Base-by-base conservation (phyloP, 2,888 invertebrate genomes). In the Nomada ruficornis region DNA sequence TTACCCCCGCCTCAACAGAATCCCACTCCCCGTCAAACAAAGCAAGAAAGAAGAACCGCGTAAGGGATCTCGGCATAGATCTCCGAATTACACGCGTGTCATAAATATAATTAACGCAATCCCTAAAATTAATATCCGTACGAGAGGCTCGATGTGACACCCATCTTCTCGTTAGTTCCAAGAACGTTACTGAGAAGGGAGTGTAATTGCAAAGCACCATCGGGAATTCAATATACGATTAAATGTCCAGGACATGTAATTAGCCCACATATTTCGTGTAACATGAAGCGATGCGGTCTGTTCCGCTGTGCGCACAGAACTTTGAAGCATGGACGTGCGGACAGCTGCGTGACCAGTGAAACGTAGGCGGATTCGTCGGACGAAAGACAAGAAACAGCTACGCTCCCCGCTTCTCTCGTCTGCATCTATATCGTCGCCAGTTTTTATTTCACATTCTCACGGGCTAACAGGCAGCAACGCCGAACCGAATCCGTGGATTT, bases 371-470 rank as follows among this genome's bases (percentile, higher is more conserved):
- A 77, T 77, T 86, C 82, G 81, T 72, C 82, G 82, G 63, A 70
- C 71, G 77, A 80, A 71, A 68, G 75, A 78, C 84, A 84, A 83
- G 84, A 78, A 84, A 75, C 65, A 60, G 76, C 57, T 57, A 60
- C 65, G 47, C 81, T 72, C 62, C 59, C 52, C 65, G 29, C 67
- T 52, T 50, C 65, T 44, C 86, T 84, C 86, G 88, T 52, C 60
- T 82, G 88, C 86, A 85, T 88, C 88, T 89, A 89, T 79, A 87
- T 91, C 89, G 85, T 13, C 80, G 77, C 75, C 64, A 57, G 83
- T 91, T 91, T 92, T 91, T 91, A 90, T 88, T 85, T 76, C 81
- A 84, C 87, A 87, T 90, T 90, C 90, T 91, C 90, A 89, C 89
- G 86, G 86, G 74, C 73, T 82, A 85, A 87, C 77, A 83, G 83